Evolutionary conservation across 2,113 vertebrate genomes (phyloP).

Genomic region (Buteo buteo): DNA sequence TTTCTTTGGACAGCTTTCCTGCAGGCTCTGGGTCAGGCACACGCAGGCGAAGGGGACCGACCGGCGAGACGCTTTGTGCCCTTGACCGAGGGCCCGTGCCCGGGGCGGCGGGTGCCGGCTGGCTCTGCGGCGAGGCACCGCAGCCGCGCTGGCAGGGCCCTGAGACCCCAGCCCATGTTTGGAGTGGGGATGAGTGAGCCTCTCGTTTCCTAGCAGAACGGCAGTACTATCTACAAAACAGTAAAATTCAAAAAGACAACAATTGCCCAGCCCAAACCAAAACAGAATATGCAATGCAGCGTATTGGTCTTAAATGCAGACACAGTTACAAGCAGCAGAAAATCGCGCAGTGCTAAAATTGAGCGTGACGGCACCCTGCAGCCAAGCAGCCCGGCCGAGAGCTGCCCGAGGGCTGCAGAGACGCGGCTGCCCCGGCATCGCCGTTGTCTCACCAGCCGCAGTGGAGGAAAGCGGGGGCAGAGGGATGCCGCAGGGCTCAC

Average conservation of each 20-base stretch:
- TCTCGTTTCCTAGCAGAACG: accelerated
- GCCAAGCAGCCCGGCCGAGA: background rate
- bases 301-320: accelerated
- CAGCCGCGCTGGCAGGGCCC: accelerated
- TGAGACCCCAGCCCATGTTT: accelerated
- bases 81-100: accelerated
- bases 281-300: background rate
- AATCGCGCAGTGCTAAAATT: accelerated
- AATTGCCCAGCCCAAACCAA: too few relatives aligned
- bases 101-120: accelerated
- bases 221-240: background rate
- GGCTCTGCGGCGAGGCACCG: background rate
- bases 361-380: background rate
- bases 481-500: background rate
- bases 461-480: background rate
- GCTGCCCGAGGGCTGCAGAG: background rate
- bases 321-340: background rate
- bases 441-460: accelerated
- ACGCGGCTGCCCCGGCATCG: accelerated
- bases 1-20: background rate
- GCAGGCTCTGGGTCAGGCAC: background rate
- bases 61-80: background rate
- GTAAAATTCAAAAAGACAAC: background rate
- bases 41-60: accelerated
- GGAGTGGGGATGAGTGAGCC: background rate